A percentile compares a stretch with the other conserved stretches of the same genome.
These are phyloP conservation scores for Agelaius tricolor DNA, from an alignment of 2,113 vertebrate genomes.

Conservation along the genomic window DNA sequence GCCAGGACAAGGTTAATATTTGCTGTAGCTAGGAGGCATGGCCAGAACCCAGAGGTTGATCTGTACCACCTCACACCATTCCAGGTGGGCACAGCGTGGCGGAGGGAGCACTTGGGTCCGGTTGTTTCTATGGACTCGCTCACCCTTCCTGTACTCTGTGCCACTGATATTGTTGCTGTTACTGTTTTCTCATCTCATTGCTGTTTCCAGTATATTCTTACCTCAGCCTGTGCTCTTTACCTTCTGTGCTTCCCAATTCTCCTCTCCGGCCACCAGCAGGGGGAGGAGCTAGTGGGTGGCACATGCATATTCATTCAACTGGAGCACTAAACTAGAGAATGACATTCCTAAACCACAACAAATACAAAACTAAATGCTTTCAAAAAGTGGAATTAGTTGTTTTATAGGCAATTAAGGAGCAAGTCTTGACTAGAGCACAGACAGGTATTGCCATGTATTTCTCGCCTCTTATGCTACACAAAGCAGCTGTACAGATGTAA, in stretches of 20 bases:
- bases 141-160: neutral
- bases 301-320: neutral
- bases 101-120: neutral
- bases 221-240: neutral
- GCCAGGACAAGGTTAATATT: neutral
- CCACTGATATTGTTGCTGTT: neutral
- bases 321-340: neutral
- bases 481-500: neutral
- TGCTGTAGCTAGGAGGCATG: neutral
- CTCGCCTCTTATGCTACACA: neutral
- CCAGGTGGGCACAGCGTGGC: fast-evolving
- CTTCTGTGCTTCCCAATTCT: neutral
- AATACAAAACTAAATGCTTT: neutral
- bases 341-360: neutral
- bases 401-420: neutral
- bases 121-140: neutral
- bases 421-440: neutral
- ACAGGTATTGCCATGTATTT: neutral
- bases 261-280: neutral
- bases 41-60: neutral
- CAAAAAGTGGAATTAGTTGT: neutral
- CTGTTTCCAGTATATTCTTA: neutral
- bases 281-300: neutral
- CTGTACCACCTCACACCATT: neutral
- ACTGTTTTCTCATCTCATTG: neutral